Conservation (phyloP, 2,113 vertebrate genomes). For the Dicerorhinus sumatrensis region DNA sequence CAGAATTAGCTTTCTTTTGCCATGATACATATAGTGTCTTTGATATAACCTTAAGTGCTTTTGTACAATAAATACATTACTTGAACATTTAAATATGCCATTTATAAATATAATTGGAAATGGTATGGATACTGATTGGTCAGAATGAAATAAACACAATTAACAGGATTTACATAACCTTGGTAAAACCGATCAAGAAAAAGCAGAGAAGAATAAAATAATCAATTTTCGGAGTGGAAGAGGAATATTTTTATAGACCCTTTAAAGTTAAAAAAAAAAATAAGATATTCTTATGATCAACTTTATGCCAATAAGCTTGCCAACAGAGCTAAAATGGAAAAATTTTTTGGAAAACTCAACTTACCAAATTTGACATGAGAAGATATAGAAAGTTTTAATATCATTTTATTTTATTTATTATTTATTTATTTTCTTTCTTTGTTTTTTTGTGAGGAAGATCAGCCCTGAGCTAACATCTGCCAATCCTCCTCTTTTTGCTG, state of each 20-base stretch:
- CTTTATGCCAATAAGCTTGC: background rate
- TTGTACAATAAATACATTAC: background rate
- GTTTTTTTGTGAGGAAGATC: too few species aligned
- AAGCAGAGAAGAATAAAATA: background rate
- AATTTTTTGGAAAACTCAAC: background rate
- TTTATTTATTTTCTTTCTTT: too few species aligned
- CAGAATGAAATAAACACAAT: background rate
- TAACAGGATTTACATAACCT: background rate
- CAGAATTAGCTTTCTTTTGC: background rate
- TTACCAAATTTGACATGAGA: background rate
- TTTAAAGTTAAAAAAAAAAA: background rate
- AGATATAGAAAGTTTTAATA: background rate
- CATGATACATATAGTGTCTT: background rate
- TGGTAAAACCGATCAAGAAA: background rate
- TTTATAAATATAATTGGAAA: background rate
- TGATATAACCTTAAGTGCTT: background rate
- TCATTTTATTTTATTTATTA: background rate
- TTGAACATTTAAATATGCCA: background rate
- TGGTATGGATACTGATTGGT: background rate
- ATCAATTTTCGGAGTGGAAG: background rate
- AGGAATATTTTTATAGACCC: background rate
- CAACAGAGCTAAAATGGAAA: background rate
- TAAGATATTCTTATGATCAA: background rate
- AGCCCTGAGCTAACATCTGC: too few species aligned
- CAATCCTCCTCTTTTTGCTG: too few species aligned